Base-by-base conservation (phyloP, 2,797 vertebrate genomes). In the Natrix natrix region DNA sequence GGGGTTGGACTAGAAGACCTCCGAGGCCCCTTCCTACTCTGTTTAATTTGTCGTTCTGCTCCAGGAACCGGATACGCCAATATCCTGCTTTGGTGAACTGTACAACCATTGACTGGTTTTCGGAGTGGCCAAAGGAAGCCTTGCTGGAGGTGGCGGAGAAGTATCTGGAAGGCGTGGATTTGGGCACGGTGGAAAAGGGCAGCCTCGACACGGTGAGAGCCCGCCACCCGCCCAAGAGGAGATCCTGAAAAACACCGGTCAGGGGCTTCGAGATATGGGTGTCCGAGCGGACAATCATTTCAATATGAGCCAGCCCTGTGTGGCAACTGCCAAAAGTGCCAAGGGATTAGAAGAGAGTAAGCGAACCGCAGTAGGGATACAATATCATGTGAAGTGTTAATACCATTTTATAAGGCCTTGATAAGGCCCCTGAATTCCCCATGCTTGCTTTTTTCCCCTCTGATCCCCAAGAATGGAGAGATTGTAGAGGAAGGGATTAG, bases 81-180 rank as follows among this genome's bases (percentile, higher is more conserved):
- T 99, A 99, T 95, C 98, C 99, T 1, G 98, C 98, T 0, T 97
- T 99, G 59, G 98, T 99, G 90, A 99, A 98, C 98, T 99, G 98
- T 95, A 98, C 98, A 12, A 98, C 98, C 69, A 98, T 99, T 63
- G 98, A 99, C 97, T 99, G 99, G 99, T 99, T 99, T 97, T 98
- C 98, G 17, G 98, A 99, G 93, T 99, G 99, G 99, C 99, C 99
- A 63, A 97, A 95, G 1, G 98, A 99, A 16, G 99, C 98, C 78
- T 97, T 99, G 92, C 96, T 99, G 55, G 98, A 99, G 95, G 99
- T 99, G 86, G 98, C 99, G 1, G 98, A 99, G 97, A 98, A 98
- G 92, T 98, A 98, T 94, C 94, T 99, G 91, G 93, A 98, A 37
- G 98, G 98, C 8, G 96, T 98, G 69, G 97, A 97, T 14, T 95